A percentile compares a stretch with the other conserved stretches of the same genome.
phyloP scores from a whole-genome alignment of 2,113 vertebrate species.

The Sebastes schlegelii region DNA sequence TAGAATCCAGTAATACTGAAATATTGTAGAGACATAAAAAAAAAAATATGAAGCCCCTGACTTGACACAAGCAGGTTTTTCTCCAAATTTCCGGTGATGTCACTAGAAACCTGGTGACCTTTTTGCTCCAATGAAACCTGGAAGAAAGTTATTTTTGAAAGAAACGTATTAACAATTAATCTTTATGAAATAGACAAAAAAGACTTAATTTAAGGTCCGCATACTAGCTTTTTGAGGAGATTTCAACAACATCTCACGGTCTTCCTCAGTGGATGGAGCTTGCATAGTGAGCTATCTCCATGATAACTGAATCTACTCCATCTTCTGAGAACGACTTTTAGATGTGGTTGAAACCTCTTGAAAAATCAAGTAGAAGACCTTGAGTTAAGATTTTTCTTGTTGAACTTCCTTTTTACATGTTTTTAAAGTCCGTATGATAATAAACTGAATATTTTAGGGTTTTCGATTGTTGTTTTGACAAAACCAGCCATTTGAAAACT shows the following conservation, averaged over 20 bases:
- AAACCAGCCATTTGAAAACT: not conserved
- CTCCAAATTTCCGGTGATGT: not conserved
- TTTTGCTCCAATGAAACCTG: not conserved
- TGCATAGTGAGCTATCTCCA: not conserved
- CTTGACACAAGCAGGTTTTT: not conserved
- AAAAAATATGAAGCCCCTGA: conserved; percentile 5
- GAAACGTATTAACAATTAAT: not conserved
- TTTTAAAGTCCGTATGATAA: not conserved
- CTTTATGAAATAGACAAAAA: not conserved
- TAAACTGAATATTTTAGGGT: not conserved
- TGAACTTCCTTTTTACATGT: not conserved
- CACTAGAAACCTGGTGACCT: not conserved
- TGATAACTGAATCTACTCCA: not conserved
- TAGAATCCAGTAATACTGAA: not conserved
- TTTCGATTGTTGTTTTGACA: not conserved
- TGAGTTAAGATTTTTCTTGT: not conserved
- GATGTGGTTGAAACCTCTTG: not conserved
- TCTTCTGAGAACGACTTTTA: not conserved
- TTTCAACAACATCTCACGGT: not conserved
- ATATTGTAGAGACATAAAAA: not conserved
- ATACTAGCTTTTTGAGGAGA: not conserved
- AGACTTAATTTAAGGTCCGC: not conserved
- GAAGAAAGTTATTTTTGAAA: not conserved
- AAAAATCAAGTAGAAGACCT: not conserved
- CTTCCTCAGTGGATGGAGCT: not conserved